Conservation (phyloP, 1,140 invertebrate genomes). For the Atopsyche davidsoni region DNA sequence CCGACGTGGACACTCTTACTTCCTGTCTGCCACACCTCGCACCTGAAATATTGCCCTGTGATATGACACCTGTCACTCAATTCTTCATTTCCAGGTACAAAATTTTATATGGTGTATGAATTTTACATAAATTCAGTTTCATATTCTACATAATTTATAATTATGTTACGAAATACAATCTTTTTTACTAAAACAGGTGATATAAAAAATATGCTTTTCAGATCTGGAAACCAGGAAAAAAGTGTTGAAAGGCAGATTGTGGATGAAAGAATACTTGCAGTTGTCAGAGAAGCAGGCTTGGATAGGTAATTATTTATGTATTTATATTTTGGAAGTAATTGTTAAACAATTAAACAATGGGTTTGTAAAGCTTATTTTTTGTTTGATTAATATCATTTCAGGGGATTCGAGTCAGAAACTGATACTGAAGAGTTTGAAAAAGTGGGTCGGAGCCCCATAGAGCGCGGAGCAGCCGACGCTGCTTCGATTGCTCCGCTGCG, state of each 20-base stretch:
- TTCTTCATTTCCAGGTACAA: conserved; percentile 58
- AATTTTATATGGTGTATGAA: conserved; percentile 11
- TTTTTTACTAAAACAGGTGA: background rate
- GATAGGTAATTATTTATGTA: conserved; percentile 35
- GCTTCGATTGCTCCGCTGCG: background rate
- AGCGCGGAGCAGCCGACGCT: conserved; percentile 35
- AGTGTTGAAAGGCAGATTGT: conserved; percentile 5
- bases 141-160: background rate
- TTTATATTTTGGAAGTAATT: too few species aligned
- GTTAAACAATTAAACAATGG: background rate
- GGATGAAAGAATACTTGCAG: conserved; percentile 18
- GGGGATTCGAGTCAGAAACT: conserved; percentile 71
- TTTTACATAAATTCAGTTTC: background rate
- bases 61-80: conserved; percentile 63
- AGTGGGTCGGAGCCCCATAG: conserved; percentile 56
- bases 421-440: conserved; percentile 81
- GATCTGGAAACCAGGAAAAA: conserved; percentile 17
- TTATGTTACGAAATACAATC: background rate
- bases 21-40: conserved; percentile 37
- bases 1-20: conserved; percentile 38
- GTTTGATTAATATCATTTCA: conserved; percentile 40
- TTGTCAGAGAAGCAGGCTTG: conserved; percentile 35
- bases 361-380: too few species aligned
- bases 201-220: conserved; percentile 6
- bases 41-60: conserved; percentile 49